phyloP scores from a whole-genome alignment of 2,888 invertebrate genomes.

The Callimorpha dominula region DNA sequence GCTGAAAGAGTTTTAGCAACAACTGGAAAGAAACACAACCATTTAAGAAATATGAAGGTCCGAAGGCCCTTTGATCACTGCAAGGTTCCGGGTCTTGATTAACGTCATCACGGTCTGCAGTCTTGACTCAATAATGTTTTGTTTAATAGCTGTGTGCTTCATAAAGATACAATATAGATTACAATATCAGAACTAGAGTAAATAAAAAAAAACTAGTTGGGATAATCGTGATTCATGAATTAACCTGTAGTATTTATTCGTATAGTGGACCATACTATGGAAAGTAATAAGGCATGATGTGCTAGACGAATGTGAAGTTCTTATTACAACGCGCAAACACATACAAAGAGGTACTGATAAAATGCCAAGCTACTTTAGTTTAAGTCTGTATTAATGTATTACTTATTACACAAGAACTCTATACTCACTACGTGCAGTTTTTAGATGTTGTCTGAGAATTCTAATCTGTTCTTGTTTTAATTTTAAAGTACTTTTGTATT shows the following conservation, averaged over 20 bases:
- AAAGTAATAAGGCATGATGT: neutral
- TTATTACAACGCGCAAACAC: neutral
- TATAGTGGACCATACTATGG: no score
- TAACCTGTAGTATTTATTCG: no score
- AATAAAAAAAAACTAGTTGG: no score
- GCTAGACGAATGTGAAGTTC: neutral
- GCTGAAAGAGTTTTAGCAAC: slow-evolving; percentile 62
- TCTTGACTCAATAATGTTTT: no score
- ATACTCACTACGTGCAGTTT: slow-evolving; percentile 66
- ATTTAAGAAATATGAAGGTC: neutral
- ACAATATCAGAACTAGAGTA: no score
- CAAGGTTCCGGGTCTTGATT: no score
- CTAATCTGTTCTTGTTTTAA: slow-evolving; percentile 59
- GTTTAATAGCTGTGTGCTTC: no score
- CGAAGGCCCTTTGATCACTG: neutral
- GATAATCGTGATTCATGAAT: no score
- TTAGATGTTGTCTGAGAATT: slow-evolving; percentile 60
- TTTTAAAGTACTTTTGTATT: slow-evolving; percentile 56
- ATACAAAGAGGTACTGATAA: no score
- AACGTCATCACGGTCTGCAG: no score
- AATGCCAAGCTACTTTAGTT: neutral
- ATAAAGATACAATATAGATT: no score
- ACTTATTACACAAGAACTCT: neutral
- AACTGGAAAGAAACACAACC: slow-evolving; percentile 51
- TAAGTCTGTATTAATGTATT: neutral